Percentiles rank a stretch among this genome's conserved stretches.
Conservation (phyloP, 2,113 vertebrate species). For the western clawed frog (Xenopus tropicalis) region DNA sequence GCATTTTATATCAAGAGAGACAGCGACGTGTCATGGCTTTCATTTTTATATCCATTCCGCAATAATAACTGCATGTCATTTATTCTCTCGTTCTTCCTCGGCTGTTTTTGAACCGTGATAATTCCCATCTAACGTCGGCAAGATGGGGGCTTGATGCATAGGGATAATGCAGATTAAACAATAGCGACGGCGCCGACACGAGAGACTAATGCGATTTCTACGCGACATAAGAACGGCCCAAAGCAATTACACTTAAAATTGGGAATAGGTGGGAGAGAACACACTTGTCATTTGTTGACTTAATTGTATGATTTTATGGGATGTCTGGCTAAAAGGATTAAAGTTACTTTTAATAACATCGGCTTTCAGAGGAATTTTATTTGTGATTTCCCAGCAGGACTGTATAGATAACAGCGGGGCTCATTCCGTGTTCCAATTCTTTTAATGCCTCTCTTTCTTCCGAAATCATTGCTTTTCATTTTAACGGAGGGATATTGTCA, state of each 20-base stretch:
- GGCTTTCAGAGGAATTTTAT: slow-evolving; percentile 66
- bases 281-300: slow-evolving; percentile 68
- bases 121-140: not conserved
- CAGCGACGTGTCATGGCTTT: not conserved
- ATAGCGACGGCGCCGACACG: slow-evolving; percentile 2
- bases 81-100: slow-evolving; percentile 11
- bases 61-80: not conserved
- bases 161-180: not conserved
- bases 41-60: not conserved
- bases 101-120: not conserved
- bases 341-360: slow-evolving; percentile 74
- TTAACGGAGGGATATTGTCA: slow-evolving; percentile 29
- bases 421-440: slow-evolving; percentile 32
- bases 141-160: slow-evolving; percentile 48
- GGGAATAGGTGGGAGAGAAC: slow-evolving; percentile 63
- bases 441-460: slow-evolving; percentile 24
- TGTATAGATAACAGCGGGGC: slow-evolving; percentile 56
- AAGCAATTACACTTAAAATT: slow-evolving; percentile 67
- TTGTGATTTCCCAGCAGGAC: slow-evolving; percentile 69
- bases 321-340: slow-evolving; percentile 66
- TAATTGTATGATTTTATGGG: slow-evolving; percentile 73
- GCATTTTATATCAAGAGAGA: not conserved
- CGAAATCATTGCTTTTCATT: slow-evolving; percentile 20
- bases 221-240: slow-evolving; percentile 53
- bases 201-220: slow-evolving; percentile 49